These are phyloP conservation scores for Helobdella robusta DNA, from an alignment of 2,888 invertebrate species.

Conservation along the genomic window DNA sequence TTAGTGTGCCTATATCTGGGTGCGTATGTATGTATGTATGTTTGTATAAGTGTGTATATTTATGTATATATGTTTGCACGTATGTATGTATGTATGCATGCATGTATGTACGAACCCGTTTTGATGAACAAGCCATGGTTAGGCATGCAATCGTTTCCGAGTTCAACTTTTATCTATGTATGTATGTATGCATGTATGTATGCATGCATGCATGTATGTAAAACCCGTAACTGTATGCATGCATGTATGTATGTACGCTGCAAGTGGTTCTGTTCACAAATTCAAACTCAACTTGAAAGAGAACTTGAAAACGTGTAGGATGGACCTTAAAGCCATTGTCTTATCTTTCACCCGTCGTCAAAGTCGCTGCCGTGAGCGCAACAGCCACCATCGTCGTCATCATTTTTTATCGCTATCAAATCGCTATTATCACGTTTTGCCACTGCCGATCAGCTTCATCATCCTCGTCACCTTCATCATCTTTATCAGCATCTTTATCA, in stretches of 20 bases:
- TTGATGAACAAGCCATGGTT: too few species aligned
- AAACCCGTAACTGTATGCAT: neutral
- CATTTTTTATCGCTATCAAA: neutral
- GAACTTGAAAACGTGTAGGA: too few species aligned
- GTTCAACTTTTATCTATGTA: slow-evolving; percentile 9
- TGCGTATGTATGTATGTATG: too few species aligned
- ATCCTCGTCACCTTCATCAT: neutral
- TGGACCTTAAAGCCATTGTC: neutral
- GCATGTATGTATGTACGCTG: neutral
- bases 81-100: slow-evolving; percentile 24
- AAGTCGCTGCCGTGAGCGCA: neutral
- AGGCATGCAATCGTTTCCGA: too few species aligned
- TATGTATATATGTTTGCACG: slow-evolving; percentile 19
- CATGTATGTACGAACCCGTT: slow-evolving; percentile 19
- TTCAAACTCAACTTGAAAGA: neutral
- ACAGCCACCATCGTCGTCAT: slow-evolving; percentile 4
- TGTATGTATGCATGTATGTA: slow-evolving; percentile 26
- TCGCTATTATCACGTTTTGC: neutral
- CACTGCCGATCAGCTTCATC: neutral
- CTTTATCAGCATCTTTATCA: neutral
- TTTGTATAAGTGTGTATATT: too few species aligned
- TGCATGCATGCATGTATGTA: slow-evolving; percentile 16
- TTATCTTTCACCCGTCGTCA: neutral
- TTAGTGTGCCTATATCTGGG: too few species aligned
- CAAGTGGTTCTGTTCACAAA: neutral